A percentile compares a stretch with the other conserved stretches of the same genome.
Conservation (phyloP, 1,140 invertebrate species). For the Wiebesia pumilae region DNA sequence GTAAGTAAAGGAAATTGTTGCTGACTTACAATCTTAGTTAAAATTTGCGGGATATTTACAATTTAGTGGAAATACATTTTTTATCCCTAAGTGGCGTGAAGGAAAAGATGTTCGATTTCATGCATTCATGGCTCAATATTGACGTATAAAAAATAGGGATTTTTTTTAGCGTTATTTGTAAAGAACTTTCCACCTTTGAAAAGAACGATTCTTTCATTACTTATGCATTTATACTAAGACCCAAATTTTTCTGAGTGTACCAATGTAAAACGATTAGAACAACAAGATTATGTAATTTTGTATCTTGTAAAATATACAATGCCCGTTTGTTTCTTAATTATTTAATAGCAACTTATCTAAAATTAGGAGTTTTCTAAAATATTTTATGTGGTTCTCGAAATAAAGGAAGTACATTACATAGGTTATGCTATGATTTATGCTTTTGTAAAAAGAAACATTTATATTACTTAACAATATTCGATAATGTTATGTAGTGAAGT, state of each 20-base stretch:
- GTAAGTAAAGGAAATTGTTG: neutral
- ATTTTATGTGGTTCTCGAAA: neutral
- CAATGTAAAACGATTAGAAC: neutral
- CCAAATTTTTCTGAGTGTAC: neutral
- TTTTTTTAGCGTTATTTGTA: neutral
- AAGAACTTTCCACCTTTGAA: neutral
- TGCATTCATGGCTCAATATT: no score
- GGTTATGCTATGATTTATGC: no score
- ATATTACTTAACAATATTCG: conserved; percentile 3
- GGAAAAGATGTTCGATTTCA: no score
- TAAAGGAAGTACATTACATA: neutral
- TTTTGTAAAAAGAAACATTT: neutral
- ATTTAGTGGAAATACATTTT: neutral
- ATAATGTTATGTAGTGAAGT: neutral
- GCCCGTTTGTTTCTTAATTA: conserved; percentile 14
- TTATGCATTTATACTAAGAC: neutral
- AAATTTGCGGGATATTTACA: neutral
- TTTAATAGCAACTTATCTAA: neutral
- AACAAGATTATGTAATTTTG: neutral
- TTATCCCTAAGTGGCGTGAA: neutral
- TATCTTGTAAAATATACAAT: no score
- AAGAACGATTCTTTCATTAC: neutral
- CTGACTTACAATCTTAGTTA: neutral
- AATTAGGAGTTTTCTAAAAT: conserved; percentile 10
- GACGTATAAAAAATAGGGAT: neutral